Conservation (phyloP, 2,888 invertebrate species). For the Drosophila merina region DNA sequence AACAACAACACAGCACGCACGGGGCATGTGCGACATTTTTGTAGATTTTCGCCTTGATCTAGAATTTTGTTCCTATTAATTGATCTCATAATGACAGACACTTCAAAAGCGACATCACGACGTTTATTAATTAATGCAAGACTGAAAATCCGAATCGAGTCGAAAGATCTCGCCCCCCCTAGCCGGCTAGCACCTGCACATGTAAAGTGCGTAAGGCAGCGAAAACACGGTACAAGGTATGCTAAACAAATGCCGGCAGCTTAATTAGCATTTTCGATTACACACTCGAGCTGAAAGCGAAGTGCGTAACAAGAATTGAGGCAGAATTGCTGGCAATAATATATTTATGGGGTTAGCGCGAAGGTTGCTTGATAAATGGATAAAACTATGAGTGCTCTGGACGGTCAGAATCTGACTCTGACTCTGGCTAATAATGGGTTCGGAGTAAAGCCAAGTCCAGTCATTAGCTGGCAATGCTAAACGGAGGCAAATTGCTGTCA, state of each 20-base stretch:
- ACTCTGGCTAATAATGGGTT: constrained; percentile 42
- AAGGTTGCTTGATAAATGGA: constrained; percentile 52
- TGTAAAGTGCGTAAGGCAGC: constrained; percentile 61
- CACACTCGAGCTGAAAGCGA: constrained; percentile 20
- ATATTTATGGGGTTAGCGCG: constrained; percentile 63
- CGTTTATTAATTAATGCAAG: constrained; percentile 78
- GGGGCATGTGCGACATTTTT: constrained; percentile 72
- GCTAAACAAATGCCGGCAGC: constrained; percentile 74
- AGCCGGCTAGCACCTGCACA: constrained; percentile 44
- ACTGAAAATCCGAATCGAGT: constrained; percentile 24
- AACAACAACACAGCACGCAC: constrained; percentile 30
- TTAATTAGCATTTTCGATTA: constrained; percentile 81
- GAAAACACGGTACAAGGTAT: constrained; percentile 18
- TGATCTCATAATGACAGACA: constrained; percentile 82
- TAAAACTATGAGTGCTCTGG: constrained; percentile 18
- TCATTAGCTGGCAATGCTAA: constrained; percentile 52
- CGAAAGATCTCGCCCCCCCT: not conserved
- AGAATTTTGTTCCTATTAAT: constrained; percentile 82
- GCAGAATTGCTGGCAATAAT: constrained; percentile 26
- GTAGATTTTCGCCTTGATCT: constrained; percentile 78
- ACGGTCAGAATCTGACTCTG: constrained; percentile 11
- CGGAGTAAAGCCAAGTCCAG: constrained; percentile 17
- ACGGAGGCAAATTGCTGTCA: constrained; percentile 50
- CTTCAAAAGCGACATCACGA: constrained; percentile 82
- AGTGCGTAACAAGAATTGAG: constrained; percentile 67